Evolutionary conservation across 1,140 invertebrate species (phyloP), one percentile per base, ranked within the genome.

Genomic region (Ceratosolen solmsi): DNA sequence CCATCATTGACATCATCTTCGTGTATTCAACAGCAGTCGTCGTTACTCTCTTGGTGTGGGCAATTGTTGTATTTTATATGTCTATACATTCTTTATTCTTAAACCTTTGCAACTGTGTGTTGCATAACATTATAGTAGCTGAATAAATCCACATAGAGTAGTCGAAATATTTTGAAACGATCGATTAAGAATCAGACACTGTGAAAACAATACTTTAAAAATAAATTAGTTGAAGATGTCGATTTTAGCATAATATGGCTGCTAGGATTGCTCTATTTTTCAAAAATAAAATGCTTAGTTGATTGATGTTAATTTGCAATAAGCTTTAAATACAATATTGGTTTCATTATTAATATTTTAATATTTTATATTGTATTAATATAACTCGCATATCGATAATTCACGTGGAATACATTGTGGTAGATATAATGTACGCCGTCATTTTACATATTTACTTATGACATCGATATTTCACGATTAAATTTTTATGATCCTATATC

Each of bases 1-100:
- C 58, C 11, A 41, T 75, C 36, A 75, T 58, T 41, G n/a, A n/a
- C 46, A 72, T 72, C 30, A 65, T 72, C 72, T 22, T 58, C 51
- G 33, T 74, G 33, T 9, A 58, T 38, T 56, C 49, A 38, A 46
- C 22, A 25, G 15, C 30, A 20, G 30, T 36, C 33, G 72, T 36
- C 17, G 36, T 58, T 11, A 51, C 49, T 56, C 27, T 30, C 56
- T 54, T 54, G 33, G 56, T 58, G n/a, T 63, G 73, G 56, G 56
- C 36, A 38, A 56, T 36, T 5, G 15, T 74, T 27, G n/a, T 38
- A 58, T 38, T 36, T n/a, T 38, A 17, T 54, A 17, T 30, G 20
- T 11, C 15, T 65, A 17, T 65, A 36, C 1, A 56, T 58, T 54
- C 46, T 54, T 11, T 15, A 54, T 74, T 58, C 33, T 76, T 30